These are phyloP conservation scores for Trachelus iudaicus DNA, from an alignment of 2,888 invertebrate species.

Conservation along the genomic window DNA sequence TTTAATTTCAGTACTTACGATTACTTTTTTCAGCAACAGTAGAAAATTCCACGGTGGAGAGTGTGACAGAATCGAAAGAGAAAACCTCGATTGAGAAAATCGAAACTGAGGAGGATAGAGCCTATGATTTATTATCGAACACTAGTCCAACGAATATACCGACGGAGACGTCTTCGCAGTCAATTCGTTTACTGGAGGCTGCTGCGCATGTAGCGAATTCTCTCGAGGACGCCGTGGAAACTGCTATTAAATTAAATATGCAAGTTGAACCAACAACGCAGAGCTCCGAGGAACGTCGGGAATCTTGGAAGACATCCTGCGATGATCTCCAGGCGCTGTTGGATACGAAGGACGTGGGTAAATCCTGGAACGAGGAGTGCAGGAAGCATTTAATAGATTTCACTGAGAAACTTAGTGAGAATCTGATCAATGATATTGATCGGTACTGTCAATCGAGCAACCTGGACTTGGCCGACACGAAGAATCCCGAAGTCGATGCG, in stretches of 20 bases:
- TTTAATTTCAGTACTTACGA: neutral
- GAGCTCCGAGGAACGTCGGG: slow-evolving; percentile 15
- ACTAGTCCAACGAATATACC: slow-evolving; percentile 9
- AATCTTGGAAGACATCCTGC: slow-evolving; percentile 9
- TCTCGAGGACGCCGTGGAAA: slow-evolving; percentile 76
- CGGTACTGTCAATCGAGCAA: slow-evolving; percentile 58
- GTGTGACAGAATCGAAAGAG: neutral
- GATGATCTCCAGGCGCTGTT: slow-evolving; percentile 4
- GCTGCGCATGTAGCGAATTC: slow-evolving; percentile 75
- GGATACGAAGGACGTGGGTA: slow-evolving; percentile 26
- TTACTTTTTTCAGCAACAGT: neutral
- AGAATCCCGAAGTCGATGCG: slow-evolving; percentile 5
- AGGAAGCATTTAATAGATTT: slow-evolving; percentile 81
- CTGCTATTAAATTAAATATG: slow-evolving; percentile 71
- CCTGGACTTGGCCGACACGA: slow-evolving; percentile 46
- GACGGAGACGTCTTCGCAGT: slow-evolving; percentile 23
- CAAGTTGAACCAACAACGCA: slow-evolving; percentile 13
- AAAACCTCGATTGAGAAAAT: neutral
- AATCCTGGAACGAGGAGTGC: slow-evolving; percentile 74
- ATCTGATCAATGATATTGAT: slow-evolving; percentile 82
- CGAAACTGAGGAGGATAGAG: neutral
- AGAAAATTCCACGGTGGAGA: neutral
- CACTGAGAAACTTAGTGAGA: slow-evolving; percentile 85
- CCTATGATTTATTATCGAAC: slow-evolving; percentile 13
- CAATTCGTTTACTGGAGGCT: slow-evolving; percentile 70